phyloP scores from a whole-genome alignment of 1,140 invertebrate genomes.

The Heliothis subflexa region DNA sequence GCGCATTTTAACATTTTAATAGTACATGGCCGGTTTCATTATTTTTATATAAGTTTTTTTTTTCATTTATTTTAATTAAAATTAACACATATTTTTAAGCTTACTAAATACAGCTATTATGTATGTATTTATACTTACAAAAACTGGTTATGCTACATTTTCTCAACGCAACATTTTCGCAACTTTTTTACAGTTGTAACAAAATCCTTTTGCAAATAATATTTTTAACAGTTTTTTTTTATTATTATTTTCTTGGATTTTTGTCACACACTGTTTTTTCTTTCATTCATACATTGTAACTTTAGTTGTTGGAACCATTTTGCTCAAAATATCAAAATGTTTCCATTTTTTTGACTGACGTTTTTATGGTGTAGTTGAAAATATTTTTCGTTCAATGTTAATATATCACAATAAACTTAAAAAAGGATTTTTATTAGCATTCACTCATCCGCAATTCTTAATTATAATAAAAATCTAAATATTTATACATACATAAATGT shows the following conservation, averaged over 20 bases:
- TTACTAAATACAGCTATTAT: conserved; percentile 61
- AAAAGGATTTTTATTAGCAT: neutral
- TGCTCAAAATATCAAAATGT: conserved; percentile 15
- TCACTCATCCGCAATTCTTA: conserved; percentile 8
- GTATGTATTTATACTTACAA: conserved; percentile 53
- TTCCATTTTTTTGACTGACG: neutral
- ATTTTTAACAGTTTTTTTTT: neutral
- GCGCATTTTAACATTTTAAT: conserved; percentile 57
- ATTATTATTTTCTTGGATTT: neutral
- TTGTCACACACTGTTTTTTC: neutral
- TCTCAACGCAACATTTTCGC: neutral
- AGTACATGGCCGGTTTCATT: conserved; percentile 66
- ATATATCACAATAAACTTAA: conserved; percentile 3
- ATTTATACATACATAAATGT: conserved; percentile 10
- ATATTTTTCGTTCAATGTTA: conserved; percentile 14
- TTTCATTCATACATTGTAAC: neutral
- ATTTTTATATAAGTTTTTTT: conserved; percentile 53
- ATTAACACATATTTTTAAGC: conserved; percentile 59
- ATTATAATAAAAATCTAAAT: conserved; percentile 30
- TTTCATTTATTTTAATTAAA: conserved; percentile 52
- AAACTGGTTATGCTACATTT: conserved; percentile 46
- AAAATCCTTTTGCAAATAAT: conserved; percentile 1
- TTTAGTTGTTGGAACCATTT: conserved; percentile 3
- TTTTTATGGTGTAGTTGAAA: neutral
- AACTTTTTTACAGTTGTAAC: conserved; percentile 24